These are phyloP conservation scores for Cygnus atratus DNA, from an alignment of 2,113 vertebrate species.

Conservation along the genomic window DNA sequence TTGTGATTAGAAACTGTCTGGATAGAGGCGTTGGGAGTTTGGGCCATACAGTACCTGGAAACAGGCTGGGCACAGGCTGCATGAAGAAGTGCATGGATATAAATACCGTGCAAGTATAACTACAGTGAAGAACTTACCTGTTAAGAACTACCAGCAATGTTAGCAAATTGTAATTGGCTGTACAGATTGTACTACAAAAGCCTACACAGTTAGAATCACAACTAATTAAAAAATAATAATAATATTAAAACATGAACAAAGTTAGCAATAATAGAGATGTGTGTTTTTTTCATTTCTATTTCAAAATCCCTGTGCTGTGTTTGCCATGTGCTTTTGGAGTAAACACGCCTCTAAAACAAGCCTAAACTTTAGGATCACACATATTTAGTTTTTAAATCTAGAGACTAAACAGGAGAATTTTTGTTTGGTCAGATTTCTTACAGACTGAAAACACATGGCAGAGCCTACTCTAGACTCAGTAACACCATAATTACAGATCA, in stretches of 20 bases:
- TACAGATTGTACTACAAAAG: neutral
- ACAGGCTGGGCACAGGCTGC: rapidly evolving
- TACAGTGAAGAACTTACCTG: neutral
- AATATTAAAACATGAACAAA: neutral
- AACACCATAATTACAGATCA: neutral
- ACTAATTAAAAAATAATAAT: neutral
- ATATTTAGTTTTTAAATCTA: neutral
- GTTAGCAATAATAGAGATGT: neutral
- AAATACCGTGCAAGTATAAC: rapidly evolving
- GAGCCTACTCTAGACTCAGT: neutral
- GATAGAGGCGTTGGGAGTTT: rapidly evolving
- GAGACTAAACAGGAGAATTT: neutral
- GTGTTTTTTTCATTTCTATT: neutral
- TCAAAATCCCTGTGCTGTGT: rapidly evolving
- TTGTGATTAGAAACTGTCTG: neutral
- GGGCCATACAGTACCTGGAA: neutral
- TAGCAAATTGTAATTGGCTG: neutral
- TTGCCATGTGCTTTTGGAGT: neutral
- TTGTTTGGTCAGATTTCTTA: neutral
- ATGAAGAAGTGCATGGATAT: neutral
- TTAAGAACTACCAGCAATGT: neutral
- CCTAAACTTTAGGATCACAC: neutral
- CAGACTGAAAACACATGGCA: neutral
- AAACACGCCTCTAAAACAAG: neutral
- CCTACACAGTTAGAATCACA: neutral